Percentiles rank a stretch among this genome's conserved stretches.
Conservation (phyloP, 2,888 invertebrate genomes). For the Tanypteryx hageni region DNA sequence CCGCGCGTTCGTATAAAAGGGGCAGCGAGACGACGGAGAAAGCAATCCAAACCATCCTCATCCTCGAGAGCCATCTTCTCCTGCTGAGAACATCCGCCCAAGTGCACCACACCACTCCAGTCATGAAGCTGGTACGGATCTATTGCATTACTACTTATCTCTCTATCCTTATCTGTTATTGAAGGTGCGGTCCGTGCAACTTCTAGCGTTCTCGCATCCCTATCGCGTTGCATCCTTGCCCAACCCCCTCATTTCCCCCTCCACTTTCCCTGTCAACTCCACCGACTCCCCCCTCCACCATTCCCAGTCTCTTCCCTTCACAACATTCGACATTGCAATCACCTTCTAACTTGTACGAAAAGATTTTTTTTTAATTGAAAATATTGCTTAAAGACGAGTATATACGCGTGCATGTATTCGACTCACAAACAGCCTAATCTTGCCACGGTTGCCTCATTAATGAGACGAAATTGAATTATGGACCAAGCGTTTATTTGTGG, state of each 20-base stretch:
- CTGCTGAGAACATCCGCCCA: neutral
- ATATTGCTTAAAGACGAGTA: no score
- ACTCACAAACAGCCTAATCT: no score
- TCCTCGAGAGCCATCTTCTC: neutral
- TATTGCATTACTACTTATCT: neutral
- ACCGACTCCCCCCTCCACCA: neutral
- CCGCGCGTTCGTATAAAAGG: slow-evolving; percentile 2
- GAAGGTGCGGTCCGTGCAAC: neutral
- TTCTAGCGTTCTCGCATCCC: neutral
- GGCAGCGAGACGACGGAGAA: neutral
- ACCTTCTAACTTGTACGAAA: no score
- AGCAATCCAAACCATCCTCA: neutral
- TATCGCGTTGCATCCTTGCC: neutral
- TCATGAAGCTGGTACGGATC: slow-evolving; percentile 59
- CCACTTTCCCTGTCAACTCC: neutral
- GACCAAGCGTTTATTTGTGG: no score
- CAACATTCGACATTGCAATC: no score
- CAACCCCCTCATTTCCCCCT: neutral
- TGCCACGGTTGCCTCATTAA: no score
- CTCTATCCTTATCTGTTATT: neutral
- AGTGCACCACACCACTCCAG: neutral
- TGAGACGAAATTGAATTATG: no score
- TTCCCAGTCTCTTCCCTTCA: no score
- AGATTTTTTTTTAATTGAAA: no score
- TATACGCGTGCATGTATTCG: no score